Conservation (phyloP, 1,140 invertebrate species). For the Micrasema minimum region DNA sequence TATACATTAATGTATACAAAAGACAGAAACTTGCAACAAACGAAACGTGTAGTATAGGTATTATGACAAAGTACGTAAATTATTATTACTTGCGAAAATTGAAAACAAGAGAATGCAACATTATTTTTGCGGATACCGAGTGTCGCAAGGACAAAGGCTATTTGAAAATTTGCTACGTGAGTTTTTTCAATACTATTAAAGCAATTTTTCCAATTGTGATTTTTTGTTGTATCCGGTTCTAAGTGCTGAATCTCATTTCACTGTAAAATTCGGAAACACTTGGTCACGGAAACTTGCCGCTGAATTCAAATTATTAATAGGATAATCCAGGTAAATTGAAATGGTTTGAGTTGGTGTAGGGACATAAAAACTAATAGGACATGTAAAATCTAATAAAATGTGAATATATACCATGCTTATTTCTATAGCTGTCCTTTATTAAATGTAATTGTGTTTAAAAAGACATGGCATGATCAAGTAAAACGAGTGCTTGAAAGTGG, state of each 20-base stretch:
- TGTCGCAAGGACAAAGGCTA: constrained; percentile 29
- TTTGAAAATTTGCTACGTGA: constrained; percentile 21
- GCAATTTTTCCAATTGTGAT: constrained; percentile 15
- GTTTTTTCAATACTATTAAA: constrained; percentile 4
- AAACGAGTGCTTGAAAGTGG: too few species aligned
- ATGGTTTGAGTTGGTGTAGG: too few species aligned
- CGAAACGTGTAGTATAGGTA: constrained; percentile 18
- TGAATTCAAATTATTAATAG: background rate
- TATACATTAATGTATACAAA: too few species aligned
- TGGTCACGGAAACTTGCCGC: constrained; percentile 5
- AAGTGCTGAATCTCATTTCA: background rate
- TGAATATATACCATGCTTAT: too few species aligned
- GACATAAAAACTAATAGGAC: too few species aligned
- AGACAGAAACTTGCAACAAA: background rate
- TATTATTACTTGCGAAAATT: constrained; percentile 28
- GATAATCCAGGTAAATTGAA: too few species aligned
- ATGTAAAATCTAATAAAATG: too few species aligned
- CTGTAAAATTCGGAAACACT: constrained; percentile 17
- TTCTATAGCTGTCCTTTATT: too few species aligned
- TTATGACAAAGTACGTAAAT: constrained; percentile 4
- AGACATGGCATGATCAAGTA: too few species aligned
- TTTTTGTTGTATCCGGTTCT: constrained; percentile 1
- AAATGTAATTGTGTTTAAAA: too few species aligned
- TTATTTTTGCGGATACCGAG: constrained; percentile 24
- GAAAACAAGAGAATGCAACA: constrained; percentile 30